phyloP scores from a whole-genome alignment of 2,113 vertebrate genomes.

The Hydropotes inermis region DNA sequence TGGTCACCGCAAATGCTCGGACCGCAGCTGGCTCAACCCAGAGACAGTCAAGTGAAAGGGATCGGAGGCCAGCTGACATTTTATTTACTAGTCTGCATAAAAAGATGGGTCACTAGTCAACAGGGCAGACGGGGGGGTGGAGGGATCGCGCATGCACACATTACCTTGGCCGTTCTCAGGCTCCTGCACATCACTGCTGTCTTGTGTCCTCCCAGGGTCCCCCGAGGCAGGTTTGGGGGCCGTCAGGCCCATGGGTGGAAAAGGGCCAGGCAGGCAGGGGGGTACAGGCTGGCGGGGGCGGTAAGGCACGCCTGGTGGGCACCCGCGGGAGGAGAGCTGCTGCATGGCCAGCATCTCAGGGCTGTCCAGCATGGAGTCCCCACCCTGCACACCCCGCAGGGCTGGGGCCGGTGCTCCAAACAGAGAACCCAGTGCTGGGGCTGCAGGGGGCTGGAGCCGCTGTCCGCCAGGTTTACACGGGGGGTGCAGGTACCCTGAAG shows the following conservation, averaged over 20 bases:
- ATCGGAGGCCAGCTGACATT: neutral
- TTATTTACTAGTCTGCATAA: neutral
- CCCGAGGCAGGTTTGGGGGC: slow-evolving; percentile 72
- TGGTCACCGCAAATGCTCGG: neutral
- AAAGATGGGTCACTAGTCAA: neutral
- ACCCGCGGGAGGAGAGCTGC: slow-evolving; percentile 93
- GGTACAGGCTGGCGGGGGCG: slow-evolving; percentile 81
- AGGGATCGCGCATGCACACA: fast-evolving
- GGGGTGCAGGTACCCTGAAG: slow-evolving; percentile 84
- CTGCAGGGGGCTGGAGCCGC: slow-evolving; percentile 70
- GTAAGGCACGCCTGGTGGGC: slow-evolving; percentile 86
- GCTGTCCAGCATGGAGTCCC: slow-evolving; percentile 97
- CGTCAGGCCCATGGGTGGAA: slow-evolving; percentile 76
- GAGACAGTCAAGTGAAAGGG: neutral
- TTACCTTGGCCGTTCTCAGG: slow-evolving; percentile 78
- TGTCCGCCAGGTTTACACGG: slow-evolving; percentile 78
- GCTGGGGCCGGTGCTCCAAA: slow-evolving; percentile 79
- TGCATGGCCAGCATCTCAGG: slow-evolving; percentile 99
- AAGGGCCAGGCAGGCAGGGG: slow-evolving; percentile 77
- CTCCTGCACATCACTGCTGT: slow-evolving; percentile 66
- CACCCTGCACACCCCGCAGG: slow-evolving; percentile 85
- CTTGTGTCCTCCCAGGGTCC: slow-evolving; percentile 59
- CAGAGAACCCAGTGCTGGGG: slow-evolving; percentile 37
- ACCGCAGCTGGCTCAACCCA: neutral
- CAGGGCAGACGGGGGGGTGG: neutral